Percentiles rank a stretch among this genome's conserved stretches.
Evolutionary conservation across 2,113 vertebrate species (phyloP).

Genomic region (Phaethon lepturus): DNA sequence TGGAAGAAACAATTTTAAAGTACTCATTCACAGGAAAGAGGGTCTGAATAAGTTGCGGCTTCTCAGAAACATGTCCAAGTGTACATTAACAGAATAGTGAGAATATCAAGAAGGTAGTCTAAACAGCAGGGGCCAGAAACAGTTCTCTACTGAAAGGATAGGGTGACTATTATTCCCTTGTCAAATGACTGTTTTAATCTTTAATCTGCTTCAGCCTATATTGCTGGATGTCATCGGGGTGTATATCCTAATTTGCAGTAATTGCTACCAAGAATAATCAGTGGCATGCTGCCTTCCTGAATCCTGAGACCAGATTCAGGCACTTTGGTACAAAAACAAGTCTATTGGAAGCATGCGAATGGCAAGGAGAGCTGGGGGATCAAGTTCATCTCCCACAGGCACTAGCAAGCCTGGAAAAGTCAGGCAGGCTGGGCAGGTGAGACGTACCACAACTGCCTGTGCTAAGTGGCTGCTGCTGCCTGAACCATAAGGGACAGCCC

Average conservation of each 20-base stretch:
- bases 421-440: conserved; percentile 6
- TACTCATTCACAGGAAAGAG: neutral
- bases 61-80: neutral
- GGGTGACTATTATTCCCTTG: neutral
- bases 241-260: neutral
- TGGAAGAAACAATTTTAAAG: neutral
- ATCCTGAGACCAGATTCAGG: neutral
- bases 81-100: neutral
- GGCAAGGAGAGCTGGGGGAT: neutral
- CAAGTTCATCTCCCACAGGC: neutral
- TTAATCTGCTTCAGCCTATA: neutral
- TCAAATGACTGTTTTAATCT: neutral
- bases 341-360: neutral
- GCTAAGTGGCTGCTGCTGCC: neutral
- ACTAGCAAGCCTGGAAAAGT: neutral
- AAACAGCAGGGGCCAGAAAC: neutral
- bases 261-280: neutral
- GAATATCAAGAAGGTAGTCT: no score
- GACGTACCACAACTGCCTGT: neutral
- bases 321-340: neutral
- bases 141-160: neutral
- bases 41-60: neutral
- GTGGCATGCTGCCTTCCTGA: neutral
- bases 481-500: neutral
- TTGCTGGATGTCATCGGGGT: neutral